Conservation (phyloP, 2,888 invertebrate species). For the Calliopum simillimum region DNA sequence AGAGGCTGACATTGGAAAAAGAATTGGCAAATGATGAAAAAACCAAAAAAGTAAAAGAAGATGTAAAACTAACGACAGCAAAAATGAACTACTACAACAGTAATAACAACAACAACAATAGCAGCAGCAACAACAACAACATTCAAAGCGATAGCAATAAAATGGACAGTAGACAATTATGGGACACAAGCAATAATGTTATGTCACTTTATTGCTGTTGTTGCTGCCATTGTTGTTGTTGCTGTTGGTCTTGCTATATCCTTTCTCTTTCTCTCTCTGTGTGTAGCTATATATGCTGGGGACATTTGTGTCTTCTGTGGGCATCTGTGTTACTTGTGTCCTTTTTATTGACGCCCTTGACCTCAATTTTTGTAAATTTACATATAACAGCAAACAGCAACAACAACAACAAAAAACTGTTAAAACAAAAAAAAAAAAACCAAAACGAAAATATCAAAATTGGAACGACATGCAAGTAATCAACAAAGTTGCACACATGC, state of each 20-base stretch:
- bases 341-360: slow-evolving; percentile 44
- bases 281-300: slow-evolving; percentile 38
- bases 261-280: too few species aligned
- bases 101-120: not conserved
- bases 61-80: too few species aligned
- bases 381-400: slow-evolving; percentile 14
- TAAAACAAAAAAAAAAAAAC: not conserved
- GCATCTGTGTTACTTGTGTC: slow-evolving; percentile 30
- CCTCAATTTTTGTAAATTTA: slow-evolving; percentile 39
- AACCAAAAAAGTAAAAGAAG: too few species aligned
- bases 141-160: slow-evolving; percentile 19
- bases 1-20: slow-evolving; percentile 5
- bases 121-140: slow-evolving; percentile 19
- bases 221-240: slow-evolving; percentile 14
- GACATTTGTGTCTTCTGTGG: slow-evolving; percentile 37
- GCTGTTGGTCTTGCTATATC: slow-evolving; percentile 24
- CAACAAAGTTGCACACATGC: slow-evolving; percentile 9
- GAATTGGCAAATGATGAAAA: too few species aligned
- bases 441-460: slow-evolving; percentile 19
- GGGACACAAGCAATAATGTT: slow-evolving; percentile 24
- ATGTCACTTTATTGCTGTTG: slow-evolving; percentile 16
- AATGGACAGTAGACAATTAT: slow-evolving; percentile 20
- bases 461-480: slow-evolving; percentile 29
- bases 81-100: too few species aligned
- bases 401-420: not conserved